A percentile compares a stretch with the other conserved stretches of the same genome.
These are phyloP conservation scores for Cheilosia soror DNA, from an alignment of 2,888 invertebrate species.

Conservation along the genomic window DNA sequence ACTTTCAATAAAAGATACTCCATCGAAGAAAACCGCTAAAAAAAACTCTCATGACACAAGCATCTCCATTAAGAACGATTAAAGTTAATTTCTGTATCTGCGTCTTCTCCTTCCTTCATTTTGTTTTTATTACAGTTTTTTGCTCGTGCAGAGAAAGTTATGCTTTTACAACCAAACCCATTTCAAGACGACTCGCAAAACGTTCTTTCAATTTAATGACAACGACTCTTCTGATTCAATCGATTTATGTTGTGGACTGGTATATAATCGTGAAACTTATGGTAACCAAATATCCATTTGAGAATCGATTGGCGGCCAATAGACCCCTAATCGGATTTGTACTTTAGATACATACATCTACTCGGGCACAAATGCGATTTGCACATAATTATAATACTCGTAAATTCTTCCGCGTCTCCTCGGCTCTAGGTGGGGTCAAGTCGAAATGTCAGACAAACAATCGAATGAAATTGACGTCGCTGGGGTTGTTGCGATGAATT, in stretches of 20 bases:
- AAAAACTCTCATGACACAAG: not conserved
- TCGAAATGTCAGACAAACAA: constrained; percentile 56
- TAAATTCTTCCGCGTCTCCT: not conserved
- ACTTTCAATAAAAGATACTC: not conserved
- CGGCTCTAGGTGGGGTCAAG: constrained; percentile 23
- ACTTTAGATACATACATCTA: not conserved
- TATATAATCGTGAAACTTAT: constrained; percentile 5
- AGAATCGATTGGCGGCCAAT: constrained; percentile 1
- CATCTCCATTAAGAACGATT: constrained; percentile 8
- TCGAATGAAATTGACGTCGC: constrained; percentile 37
- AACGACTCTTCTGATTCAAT: constrained; percentile 1
- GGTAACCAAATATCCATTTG: constrained; percentile 3
- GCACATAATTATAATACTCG: constrained; percentile 4
- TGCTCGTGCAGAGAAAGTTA: not conserved
- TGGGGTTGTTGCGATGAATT: too few relatives aligned
- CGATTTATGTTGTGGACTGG: not conserved
- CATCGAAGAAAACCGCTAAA: not conserved
- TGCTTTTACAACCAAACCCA: not conserved
- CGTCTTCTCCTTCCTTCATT: not conserved
- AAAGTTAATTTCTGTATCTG: not conserved
- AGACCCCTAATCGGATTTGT: constrained; percentile 36
- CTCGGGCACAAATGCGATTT: constrained; percentile 17
- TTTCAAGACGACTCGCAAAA: not conserved
- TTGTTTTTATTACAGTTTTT: not conserved
- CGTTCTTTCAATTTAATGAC: too few relatives aligned